Conservation (phyloP, 2,797 vertebrate species). For the Poeciliopsis gracilis region DNA sequence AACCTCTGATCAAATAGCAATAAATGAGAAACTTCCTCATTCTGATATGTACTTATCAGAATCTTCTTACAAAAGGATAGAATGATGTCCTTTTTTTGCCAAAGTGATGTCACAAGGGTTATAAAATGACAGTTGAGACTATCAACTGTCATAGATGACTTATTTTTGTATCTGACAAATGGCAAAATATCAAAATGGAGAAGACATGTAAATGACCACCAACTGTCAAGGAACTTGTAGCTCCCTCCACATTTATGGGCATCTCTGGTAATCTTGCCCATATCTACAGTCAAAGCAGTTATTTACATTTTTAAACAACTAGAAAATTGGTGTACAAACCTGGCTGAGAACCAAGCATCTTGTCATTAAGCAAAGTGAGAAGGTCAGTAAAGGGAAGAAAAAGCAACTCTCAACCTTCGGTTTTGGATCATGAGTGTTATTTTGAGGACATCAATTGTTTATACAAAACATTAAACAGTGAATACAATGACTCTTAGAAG, state of each 20-base stretch:
- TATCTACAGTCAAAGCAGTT: background rate
- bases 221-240: background rate
- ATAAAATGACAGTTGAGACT: background rate
- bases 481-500: background rate
- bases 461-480: background rate
- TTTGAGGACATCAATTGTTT: too few relatives aligned
- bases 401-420: background rate
- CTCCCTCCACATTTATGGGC: background rate
- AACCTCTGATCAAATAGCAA: background rate
- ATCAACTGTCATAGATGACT: background rate
- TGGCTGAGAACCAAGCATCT: background rate
- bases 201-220: background rate
- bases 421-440: background rate
- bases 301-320: background rate
- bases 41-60: background rate
- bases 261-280: background rate
- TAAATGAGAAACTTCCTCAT: background rate
- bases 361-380: too few relatives aligned
- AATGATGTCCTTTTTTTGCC: too few relatives aligned
- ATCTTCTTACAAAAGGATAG: background rate
- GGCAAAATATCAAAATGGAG: background rate
- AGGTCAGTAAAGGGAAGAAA: background rate
- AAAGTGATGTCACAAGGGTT: background rate
- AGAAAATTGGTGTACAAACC: background rate
- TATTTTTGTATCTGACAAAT: background rate